A percentile compares a stretch with the other conserved stretches of the same genome.
phyloP scores from a whole-genome alignment of 2,797 vertebrate species.

The Poecilia wingei region DNA sequence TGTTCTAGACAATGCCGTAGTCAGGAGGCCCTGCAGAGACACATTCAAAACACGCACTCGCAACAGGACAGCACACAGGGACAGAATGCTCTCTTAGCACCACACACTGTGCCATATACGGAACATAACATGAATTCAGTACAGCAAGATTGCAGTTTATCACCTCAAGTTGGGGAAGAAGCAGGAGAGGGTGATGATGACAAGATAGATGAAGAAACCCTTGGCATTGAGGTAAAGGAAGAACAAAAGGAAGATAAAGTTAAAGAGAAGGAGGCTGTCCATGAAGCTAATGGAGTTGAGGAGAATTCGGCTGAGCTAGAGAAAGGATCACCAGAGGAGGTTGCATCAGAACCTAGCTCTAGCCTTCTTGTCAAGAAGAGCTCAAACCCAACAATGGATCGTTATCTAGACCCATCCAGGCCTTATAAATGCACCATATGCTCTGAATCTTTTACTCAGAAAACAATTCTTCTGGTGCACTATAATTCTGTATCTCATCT shows the following conservation, averaged over 20 bases:
- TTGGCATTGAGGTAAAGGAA: slow-evolving; percentile 59
- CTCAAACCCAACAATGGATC: slow-evolving; percentile 96
- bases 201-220: slow-evolving; percentile 65
- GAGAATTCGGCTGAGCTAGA: slow-evolving; percentile 89
- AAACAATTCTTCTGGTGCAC: slow-evolving; percentile 98
- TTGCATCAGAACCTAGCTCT: slow-evolving; percentile 86
- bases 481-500: slow-evolving; percentile 99
- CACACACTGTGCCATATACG: slow-evolving; percentile 55
- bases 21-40: slow-evolving; percentile 96
- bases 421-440: slow-evolving; percentile 99
- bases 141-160: slow-evolving; percentile 71
- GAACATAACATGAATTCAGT: slow-evolving; percentile 63
- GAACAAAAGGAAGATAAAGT: slow-evolving; percentile 82
- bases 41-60: slow-evolving; percentile 95
- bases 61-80: slow-evolving; percentile 87
- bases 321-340: slow-evolving; percentile 87
- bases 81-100: slow-evolving; percentile 70
- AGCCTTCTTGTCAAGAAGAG: slow-evolving; percentile 87
- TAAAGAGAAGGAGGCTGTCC: slow-evolving; percentile 76
- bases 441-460: slow-evolving; percentile 98
- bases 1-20: slow-evolving; percentile 98
- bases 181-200: slow-evolving; percentile 74
- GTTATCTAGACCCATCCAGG: slow-evolving; percentile 95
- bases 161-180: slow-evolving; percentile 73
- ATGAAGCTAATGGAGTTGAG: slow-evolving; percentile 84